phyloP scores from a whole-genome alignment of 2,113 vertebrate genomes.

The Dasyurus viverrinus region DNA sequence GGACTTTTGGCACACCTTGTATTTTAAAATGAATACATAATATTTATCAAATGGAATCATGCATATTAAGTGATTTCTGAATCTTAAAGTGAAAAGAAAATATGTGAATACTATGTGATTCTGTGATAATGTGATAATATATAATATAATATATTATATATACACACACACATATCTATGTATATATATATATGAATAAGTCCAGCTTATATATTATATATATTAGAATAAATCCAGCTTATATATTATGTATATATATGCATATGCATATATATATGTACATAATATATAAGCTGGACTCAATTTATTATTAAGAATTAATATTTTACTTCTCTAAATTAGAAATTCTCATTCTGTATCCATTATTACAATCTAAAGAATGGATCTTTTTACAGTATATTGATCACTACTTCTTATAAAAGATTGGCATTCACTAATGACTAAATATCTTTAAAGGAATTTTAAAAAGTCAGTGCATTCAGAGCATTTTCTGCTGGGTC shows the following conservation, averaged over 20 bases:
- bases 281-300: background rate
- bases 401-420: background rate
- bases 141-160: too few relatives aligned
- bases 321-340: background rate
- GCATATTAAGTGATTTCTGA: background rate
- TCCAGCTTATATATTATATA: too few relatives aligned
- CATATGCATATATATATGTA: background rate
- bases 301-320: background rate
- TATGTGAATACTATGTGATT: background rate
- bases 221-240: too few relatives aligned
- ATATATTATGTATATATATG: too few relatives aligned
- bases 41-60: background rate
- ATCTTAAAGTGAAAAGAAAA: background rate
- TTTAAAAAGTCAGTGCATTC: background rate
- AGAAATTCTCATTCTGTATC: background rate
- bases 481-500: background rate
- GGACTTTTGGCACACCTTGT: background rate
- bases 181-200: background rate
- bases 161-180: too few relatives aligned
- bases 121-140: too few relatives aligned
- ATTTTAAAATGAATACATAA: background rate
- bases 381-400: background rate
- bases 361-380: background rate
- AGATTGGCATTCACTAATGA: background rate
- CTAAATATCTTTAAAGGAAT: background rate